Evolutionary conservation across 1,140 invertebrate species (phyloP).

Genomic region (Listronotus bonariensis): DNA sequence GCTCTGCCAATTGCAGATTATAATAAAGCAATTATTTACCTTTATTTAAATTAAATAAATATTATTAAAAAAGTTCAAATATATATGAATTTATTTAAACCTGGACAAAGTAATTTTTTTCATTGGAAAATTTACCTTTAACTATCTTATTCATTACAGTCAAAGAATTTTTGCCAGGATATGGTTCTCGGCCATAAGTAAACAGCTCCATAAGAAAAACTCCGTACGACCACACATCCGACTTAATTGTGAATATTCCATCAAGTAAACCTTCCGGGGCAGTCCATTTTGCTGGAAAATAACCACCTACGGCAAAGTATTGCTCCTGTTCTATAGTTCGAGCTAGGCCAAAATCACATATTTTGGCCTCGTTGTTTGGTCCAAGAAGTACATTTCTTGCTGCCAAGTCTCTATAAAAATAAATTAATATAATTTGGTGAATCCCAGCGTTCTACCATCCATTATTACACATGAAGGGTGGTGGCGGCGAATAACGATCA

Average conservation of each 20-base stretch:
- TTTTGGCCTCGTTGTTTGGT: background rate
- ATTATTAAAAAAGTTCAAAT: too few relatives aligned
- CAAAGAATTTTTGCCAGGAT: background rate
- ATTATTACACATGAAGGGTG: too few relatives aligned
- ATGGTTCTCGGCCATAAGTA: conserved; percentile 2
- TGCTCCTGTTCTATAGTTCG: background rate
- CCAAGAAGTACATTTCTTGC: conserved; percentile 13
- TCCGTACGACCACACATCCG: conserved; percentile 11
- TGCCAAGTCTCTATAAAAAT: conserved; percentile 8
- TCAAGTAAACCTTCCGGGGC: conserved; percentile 1
- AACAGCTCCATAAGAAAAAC: conserved; percentile 4
- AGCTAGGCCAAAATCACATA: conserved; percentile 12
- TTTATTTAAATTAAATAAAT: too few relatives aligned
- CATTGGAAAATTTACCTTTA: too few relatives aligned
- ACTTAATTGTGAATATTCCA: conserved; percentile 1
- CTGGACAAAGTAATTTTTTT: too few relatives aligned
- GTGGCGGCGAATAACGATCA: too few relatives aligned
- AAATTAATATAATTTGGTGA: too few relatives aligned
- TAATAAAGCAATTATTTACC: too few relatives aligned
- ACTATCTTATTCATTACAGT: too few relatives aligned
- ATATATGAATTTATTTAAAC: too few relatives aligned
- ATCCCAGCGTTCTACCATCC: too few relatives aligned
- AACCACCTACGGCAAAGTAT: background rate
- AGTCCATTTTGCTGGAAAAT: conserved; percentile 10
- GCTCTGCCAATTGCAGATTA: too few relatives aligned